Conservation (phyloP, 2,797 vertebrate genomes). For the Danio albolineatus region DNA sequence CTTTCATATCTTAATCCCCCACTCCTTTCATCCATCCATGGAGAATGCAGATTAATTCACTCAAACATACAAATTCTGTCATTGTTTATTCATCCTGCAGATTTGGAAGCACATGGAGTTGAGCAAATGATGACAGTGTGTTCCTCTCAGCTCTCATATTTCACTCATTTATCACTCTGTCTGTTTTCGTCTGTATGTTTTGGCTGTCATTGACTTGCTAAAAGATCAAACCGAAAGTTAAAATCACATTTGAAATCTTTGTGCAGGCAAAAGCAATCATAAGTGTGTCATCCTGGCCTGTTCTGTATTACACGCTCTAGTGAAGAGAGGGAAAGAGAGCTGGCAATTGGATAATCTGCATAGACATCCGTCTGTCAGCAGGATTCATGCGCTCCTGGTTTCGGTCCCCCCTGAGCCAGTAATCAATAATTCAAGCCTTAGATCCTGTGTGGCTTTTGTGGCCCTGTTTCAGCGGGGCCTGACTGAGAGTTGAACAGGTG, state of each 20-base stretch:
- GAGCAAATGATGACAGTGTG: neutral
- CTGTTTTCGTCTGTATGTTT: neutral
- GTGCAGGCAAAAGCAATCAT: conserved; percentile 1
- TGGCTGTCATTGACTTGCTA: neutral
- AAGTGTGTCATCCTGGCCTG: neutral
- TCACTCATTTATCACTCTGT: neutral
- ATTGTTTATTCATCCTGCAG: neutral
- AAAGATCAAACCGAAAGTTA: conserved; percentile 3
- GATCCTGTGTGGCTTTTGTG: conserved; percentile 70
- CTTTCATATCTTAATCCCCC: conserved; percentile 4
- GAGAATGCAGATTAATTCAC: neutral
- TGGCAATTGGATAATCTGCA: conserved; percentile 47
- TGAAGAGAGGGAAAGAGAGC: conserved; percentile 37
- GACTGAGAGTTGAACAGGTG: conserved; percentile 18
- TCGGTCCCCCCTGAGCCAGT: conserved; percentile 47
- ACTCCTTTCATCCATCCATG: neutral
- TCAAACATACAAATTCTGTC: neutral
- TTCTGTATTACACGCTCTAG: conserved; percentile 16
- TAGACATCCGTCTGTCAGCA: conserved; percentile 49
- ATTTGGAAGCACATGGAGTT: neutral
- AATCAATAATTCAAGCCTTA: conserved; percentile 79
- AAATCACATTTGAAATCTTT: conserved; percentile 24
- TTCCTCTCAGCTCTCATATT: neutral
- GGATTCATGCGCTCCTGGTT: conserved; percentile 43
- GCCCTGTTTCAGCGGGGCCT: conserved; percentile 38